These are phyloP conservation scores for Hippocampus guttulatus DNA, from an alignment of 2,113 vertebrate genomes.

Conservation along the genomic window DNA sequence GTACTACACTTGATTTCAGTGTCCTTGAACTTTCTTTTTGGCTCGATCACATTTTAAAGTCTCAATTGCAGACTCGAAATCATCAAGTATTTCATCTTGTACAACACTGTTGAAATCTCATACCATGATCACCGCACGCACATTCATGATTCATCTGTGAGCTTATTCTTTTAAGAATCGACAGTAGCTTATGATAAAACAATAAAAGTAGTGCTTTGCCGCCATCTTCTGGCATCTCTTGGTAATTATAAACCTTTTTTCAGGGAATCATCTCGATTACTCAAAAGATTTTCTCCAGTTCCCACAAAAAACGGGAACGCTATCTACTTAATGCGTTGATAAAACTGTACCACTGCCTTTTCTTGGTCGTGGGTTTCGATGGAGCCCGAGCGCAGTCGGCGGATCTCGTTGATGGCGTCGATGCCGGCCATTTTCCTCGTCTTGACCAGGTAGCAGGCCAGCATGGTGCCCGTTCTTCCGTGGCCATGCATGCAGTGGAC, in stretches of 20 bases:
- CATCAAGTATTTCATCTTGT: background rate
- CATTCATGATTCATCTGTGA: background rate
- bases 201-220: background rate
- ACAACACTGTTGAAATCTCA: background rate
- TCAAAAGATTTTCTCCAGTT: no score
- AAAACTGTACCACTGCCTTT: slow-evolving; percentile 83
- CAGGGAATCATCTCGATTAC: background rate
- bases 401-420: slow-evolving; percentile 83
- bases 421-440: slow-evolving; percentile 61
- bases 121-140: no score
- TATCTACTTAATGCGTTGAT: slow-evolving; percentile 70
- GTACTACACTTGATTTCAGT: background rate
- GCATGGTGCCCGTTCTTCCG: slow-evolving; percentile 89
- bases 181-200: no score
- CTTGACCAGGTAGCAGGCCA: slow-evolving; percentile 91
- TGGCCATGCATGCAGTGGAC: slow-evolving; percentile 89
- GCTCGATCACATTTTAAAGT: background rate
- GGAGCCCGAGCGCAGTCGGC: slow-evolving; percentile 78
- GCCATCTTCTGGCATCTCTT: background rate
- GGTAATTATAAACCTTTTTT: background rate
- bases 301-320: background rate
- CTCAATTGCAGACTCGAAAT: background rate
- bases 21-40: background rate
- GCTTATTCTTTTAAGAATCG: background rate
- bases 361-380: slow-evolving; percentile 90